phyloP scores from a whole-genome alignment of 2,888 invertebrate species.

The Drosophila ezoana region DNA sequence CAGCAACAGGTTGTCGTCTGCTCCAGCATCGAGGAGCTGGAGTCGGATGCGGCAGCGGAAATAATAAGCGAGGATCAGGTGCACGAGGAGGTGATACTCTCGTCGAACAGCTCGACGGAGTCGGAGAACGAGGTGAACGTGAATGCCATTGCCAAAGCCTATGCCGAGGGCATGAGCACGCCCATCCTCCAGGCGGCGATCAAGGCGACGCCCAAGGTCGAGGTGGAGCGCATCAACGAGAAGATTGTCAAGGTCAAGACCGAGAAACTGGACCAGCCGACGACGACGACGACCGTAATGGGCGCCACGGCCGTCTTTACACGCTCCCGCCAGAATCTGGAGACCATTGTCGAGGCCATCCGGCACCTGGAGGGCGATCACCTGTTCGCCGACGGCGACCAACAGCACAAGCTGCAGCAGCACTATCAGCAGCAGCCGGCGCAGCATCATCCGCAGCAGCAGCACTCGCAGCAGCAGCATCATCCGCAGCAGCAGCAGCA shows the following conservation, averaged over 20 bases:
- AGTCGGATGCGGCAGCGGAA: slow-evolving; percentile 81
- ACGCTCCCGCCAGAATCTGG: slow-evolving; percentile 96
- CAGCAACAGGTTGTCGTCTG: slow-evolving; percentile 89
- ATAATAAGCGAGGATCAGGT: slow-evolving; percentile 84
- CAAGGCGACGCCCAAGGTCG: slow-evolving; percentile 94
- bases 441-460: slow-evolving; percentile 73
- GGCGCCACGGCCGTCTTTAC: slow-evolving; percentile 80
- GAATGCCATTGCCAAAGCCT: slow-evolving; percentile 82
- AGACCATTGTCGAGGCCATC: slow-evolving; percentile 99
- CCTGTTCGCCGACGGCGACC: slow-evolving; percentile 90
- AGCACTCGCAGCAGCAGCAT: slow-evolving; percentile 44
- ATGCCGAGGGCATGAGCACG: slow-evolving; percentile 81
- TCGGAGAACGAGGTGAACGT: slow-evolving; percentile 82
- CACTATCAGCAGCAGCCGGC: slow-evolving; percentile 60
- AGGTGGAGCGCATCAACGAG: slow-evolving; percentile 89
- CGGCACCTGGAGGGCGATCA: slow-evolving; percentile 98
- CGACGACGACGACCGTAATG: slow-evolving; percentile 35
- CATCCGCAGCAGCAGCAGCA: slow-evolving; percentile 44
- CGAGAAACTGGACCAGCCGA: slow-evolving; percentile 81
- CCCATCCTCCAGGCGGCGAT: slow-evolving; percentile 93
- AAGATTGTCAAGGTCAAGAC: slow-evolving; percentile 84
- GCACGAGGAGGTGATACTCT: slow-evolving; percentile 85
- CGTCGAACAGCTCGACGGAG: slow-evolving; percentile 82
- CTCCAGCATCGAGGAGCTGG: slow-evolving; percentile 85
- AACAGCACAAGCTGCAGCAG: slow-evolving; percentile 71